Base-by-base conservation (phyloP, 2,113 vertebrate species). In the Psettodes erumei region DNA sequence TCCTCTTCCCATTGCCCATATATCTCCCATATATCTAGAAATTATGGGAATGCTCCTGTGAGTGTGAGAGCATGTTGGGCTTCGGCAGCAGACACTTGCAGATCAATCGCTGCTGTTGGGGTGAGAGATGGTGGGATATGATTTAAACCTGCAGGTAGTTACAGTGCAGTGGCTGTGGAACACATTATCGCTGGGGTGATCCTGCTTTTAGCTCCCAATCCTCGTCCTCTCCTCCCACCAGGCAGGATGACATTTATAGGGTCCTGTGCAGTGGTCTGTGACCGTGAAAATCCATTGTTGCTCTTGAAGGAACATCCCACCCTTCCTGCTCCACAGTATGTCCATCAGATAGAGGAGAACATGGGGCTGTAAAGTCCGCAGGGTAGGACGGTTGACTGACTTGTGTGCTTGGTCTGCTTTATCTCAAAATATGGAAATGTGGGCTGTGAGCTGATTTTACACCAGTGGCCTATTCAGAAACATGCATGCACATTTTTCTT, bases 131-230 rank as follows among this genome's bases (percentile, higher is more conserved):
- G 69, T 72, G 73, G 58, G 67, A 80, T 84, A 87, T 79, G 85
- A 84, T 88, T 85, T 81, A 74, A 88, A 84, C 72, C 88, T 84
- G 86, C 85, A 87, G 90, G 91, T 91, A 87, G 84, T 82, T 84
- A 55, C 71, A 79, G 74, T 59, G 76, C 56, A 77, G 56, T 40
- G 56, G 59, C 90, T 89, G 88, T 73, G 79, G 67, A 90, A 91
- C 67, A 82, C 83, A 88, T 90, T 88, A 91, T 87, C 56, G 15
- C 79, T 21, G 71, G 59, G 77, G 74, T 27, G 82, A 84, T 85
- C 80, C 79, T 35, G 59, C 50, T 71, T 75, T 79, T 42, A 54
- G 56, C 55, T 58, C 40, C 72, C 48, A 32, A 21, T 73, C 78
- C 68, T 58, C 21, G n/a, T 73, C 69, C 53, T 66, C 54, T 87